These are phyloP conservation scores for Daubentonia madagascariensis DNA, from an alignment of 2,113 vertebrate species.

Conservation along the genomic window DNA sequence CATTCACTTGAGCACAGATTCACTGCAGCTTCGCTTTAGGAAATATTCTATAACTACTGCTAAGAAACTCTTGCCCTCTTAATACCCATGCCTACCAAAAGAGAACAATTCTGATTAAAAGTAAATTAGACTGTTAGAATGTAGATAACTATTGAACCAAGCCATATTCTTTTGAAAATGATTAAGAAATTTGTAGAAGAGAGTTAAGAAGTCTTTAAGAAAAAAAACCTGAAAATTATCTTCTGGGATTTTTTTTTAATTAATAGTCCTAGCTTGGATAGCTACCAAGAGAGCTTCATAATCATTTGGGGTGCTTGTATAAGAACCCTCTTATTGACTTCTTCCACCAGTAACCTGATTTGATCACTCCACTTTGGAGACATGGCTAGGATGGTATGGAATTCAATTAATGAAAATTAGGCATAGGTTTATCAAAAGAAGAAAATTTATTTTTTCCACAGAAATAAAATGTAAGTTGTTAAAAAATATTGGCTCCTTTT, in stretches of 20 bases:
- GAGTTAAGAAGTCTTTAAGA: neutral
- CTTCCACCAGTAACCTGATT: neutral
- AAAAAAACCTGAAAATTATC: neutral
- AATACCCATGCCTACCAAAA: neutral
- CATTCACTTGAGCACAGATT: neutral
- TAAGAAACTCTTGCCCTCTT: neutral
- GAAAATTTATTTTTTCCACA: neutral
- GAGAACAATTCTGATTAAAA: neutral
- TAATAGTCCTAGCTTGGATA: neutral
- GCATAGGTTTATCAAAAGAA: neutral
- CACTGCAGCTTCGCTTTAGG: neutral
- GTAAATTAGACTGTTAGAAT: neutral
- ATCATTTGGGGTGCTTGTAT: neutral
- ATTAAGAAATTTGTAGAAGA: neutral
- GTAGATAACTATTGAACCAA: neutral
- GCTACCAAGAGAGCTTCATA: neutral
- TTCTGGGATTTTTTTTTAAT: neutral
- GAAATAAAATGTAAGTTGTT: neutral
- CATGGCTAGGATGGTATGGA: neutral
- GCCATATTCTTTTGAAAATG: neutral
- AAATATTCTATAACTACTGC: neutral
- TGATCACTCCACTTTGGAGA: neutral
- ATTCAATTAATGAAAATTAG: conserved; percentile 21
- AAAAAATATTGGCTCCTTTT: neutral
- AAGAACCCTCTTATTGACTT: neutral